Evolutionary conservation across 2,113 vertebrate species (phyloP), one percentile per base, ranked within the genome.

Genomic region (Oncorhynchus clarkii): DNA sequence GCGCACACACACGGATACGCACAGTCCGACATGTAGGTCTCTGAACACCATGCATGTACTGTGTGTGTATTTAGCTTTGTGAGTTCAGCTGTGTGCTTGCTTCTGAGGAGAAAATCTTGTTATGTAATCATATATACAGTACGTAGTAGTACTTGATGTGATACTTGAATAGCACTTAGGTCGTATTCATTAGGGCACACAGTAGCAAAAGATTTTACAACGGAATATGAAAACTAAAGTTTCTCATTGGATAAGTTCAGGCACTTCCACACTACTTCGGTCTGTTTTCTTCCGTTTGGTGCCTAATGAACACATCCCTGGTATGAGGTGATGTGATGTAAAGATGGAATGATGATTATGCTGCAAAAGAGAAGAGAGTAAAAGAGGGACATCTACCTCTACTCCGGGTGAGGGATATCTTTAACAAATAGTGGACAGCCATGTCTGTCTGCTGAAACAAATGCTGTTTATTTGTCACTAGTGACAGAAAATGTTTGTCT

Each of bases 371-470:
- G 82, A 73, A 86, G 51, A 14, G 49, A 54, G 49, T 5, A 54
- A 16, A 54, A 54, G 3, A 14, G 83, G 84, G 87, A 87, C 77
- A 76, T 83, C 91, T 92, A 92, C 93, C 91, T 93, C 91, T 83
- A 39, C 81, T 80, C 86, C 82, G 75, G 22, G 73, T 65, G 76
- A 71, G 74, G 89, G 88, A 85, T 81, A 45, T 82, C 75, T 78
- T 83, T 88, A 77, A 78, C 71, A 67, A 72, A 67, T 71, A 71
- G 75, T 39, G 70, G 83, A 75, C 85, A 82, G 79, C 78, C 74
- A 73, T 39, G 71, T 80, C 12, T 78, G 82, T 81, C 76, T 83
- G 34, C 65, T 54, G 79, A 45, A 49, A 73, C 75, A 74, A 69
- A 79, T 87, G 83, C 85, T 86, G 75, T 86, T n/a, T 11, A 29